Conservation (phyloP, 2,797 vertebrate species). For the Denticeps clupeoides region DNA sequence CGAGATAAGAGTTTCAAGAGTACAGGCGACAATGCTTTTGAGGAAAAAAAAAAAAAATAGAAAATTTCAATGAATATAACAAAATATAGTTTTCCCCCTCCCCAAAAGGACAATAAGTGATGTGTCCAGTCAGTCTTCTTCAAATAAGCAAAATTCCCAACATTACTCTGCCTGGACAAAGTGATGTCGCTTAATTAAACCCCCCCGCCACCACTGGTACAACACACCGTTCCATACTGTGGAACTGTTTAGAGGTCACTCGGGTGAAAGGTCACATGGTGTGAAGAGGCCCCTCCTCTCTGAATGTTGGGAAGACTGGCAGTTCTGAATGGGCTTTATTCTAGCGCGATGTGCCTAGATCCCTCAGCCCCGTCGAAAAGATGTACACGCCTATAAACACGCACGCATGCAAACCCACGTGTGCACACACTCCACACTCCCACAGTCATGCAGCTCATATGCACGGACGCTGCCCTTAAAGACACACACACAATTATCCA, state of each 20-base stretch:
- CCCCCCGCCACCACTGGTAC: constrained; percentile 23
- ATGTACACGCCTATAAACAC: constrained; percentile 20
- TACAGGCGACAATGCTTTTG: constrained; percentile 38
- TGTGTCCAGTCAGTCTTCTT: constrained; percentile 33
- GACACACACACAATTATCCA: constrained; percentile 18
- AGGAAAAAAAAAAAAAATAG: constrained; percentile 61
- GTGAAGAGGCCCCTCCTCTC: constrained; percentile 40
- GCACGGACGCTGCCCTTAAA: constrained; percentile 23
- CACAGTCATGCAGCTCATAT: constrained; percentile 46
- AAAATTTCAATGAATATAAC: constrained; percentile 58
- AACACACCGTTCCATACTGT: constrained; percentile 8
- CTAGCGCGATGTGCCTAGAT: constrained; percentile 29
- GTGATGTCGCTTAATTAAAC: constrained; percentile 10
- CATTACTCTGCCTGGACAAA: neutral
- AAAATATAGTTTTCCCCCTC: constrained; percentile 58
- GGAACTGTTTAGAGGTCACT: constrained; percentile 53
- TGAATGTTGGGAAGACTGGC: constrained; percentile 59
- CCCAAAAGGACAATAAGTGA: constrained; percentile 45
- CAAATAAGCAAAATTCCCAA: constrained; percentile 2
- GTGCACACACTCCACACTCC: constrained; percentile 24
- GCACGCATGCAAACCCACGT: constrained; percentile 13
- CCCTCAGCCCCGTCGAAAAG: constrained; percentile 17
- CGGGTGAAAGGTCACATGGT: constrained; percentile 29
- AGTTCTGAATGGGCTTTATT: constrained; percentile 35
- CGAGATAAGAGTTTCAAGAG: constrained; percentile 45